Evolutionary conservation across 2,888 invertebrate species (phyloP).

Genomic region (Aleiodes testaceus): DNA sequence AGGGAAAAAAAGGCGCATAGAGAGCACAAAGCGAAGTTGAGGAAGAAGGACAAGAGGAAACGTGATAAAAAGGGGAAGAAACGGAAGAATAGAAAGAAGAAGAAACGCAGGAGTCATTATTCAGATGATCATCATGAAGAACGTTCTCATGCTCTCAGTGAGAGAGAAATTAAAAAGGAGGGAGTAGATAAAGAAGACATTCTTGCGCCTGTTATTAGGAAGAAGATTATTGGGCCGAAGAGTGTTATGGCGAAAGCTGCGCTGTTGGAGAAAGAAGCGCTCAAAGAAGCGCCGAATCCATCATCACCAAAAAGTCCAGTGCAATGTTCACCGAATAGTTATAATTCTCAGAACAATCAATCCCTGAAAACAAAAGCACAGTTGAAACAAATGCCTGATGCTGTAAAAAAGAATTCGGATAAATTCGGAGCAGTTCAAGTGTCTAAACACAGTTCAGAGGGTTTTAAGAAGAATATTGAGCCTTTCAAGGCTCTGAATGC

Average conservation of each 20-base stretch:
- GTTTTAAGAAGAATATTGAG: slow-evolving; percentile 24
- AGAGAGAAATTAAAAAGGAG: slow-evolving; percentile 61
- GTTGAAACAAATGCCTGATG: slow-evolving; percentile 61
- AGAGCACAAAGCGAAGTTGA: slow-evolving; percentile 54
- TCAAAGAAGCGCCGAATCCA: neutral
- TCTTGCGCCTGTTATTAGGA: neutral
- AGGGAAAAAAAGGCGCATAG: slow-evolving; percentile 57
- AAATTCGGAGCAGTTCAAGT: neutral
- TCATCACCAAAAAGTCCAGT: neutral
- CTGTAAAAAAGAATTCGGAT: neutral
- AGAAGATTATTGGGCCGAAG: slow-evolving; percentile 14
- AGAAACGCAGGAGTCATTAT: slow-evolving; percentile 37
- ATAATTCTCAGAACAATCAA: slow-evolving; percentile 30
- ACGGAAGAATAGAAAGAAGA: slow-evolving; percentile 55
- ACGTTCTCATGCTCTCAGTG: slow-evolving; percentile 54
- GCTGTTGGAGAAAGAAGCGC: neutral
- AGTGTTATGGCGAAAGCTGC: slow-evolving; percentile 7
- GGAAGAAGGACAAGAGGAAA: slow-evolving; percentile 50
- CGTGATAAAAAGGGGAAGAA: slow-evolving; percentile 51
- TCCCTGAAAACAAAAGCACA: slow-evolving; percentile 62
- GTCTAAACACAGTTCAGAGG: neutral
- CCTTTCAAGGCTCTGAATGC: no score
- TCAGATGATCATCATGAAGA: slow-evolving; percentile 22
- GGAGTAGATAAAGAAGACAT: slow-evolving; percentile 46
- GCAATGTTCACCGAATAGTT: slow-evolving; percentile 2